Evolutionary conservation across 1,140 invertebrate genomes (phyloP), one percentile per base, ranked within the genome.

Genomic region (Heliothis virescens): DNA sequence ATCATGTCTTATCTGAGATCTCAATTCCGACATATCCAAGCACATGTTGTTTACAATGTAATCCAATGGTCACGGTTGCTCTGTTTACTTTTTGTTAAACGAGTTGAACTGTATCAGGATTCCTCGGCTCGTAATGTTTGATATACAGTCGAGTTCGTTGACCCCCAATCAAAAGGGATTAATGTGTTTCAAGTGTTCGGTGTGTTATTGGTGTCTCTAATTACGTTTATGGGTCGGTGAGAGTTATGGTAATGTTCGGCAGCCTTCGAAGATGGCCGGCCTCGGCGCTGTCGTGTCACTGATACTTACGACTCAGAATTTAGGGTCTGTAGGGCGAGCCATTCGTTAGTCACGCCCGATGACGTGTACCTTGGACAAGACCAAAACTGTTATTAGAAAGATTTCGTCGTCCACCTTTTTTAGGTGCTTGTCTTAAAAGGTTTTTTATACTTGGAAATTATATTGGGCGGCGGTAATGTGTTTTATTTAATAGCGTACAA

Each of bases 291-390:
- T 85, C 85, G 88, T 88, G 85, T 91, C 89, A 89, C 84, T 92
- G 92, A 94, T 94, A 94, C 93, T 94, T 94, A 94, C 93, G 92
- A 92, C 91, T 94, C 92, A 83, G 92, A 90, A 94, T 94, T 94
- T 91, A 94, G 92, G 92, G 90, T 94, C 91, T 94, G 93, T 91
- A 94, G 93, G 91, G 92, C 93, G 92, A 94, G 92, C 93, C 93
- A 94, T 94, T 94, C 93, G 92, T 94, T 94, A 90, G 91, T 93
- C 91, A 94, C 93, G 93, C 91, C 91, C 88, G 92, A 85, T 94
- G 93, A 94, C 92, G 92, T 94, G 92, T 94, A 94, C 93, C 93
- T 94, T 94, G 92, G 93, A 94, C 93, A 94, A 94, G 88, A 94
- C 93, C 91, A 94, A 94, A 94, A 94, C 89, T 91, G 85, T 94